Percentiles rank a stretch among this genome's conserved stretches.
Conservation (phyloP, 2,113 vertebrate genomes). For the Sisor rabdophorus region DNA sequence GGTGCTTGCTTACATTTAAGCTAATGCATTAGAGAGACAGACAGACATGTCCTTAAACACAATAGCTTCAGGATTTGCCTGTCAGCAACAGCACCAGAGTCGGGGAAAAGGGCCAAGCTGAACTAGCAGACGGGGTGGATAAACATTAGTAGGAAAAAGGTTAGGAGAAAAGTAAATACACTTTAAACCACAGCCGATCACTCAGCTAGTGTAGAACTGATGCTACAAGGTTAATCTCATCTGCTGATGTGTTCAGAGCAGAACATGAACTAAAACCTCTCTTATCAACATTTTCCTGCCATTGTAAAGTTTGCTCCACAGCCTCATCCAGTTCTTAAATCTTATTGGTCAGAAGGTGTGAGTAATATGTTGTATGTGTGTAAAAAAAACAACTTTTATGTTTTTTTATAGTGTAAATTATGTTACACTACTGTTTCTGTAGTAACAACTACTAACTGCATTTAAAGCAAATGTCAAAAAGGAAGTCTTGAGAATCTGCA, state of each 20-base stretch:
- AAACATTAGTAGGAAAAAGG: conserved; percentile 32
- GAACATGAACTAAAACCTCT: neutral
- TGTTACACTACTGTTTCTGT: neutral
- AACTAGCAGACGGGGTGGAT: conserved; percentile 32
- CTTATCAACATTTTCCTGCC: neutral
- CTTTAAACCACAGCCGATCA: conserved; percentile 1
- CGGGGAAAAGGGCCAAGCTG: conserved; percentile 29
- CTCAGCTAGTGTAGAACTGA: neutral
- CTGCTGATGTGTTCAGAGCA: neutral
- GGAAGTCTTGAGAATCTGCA: neutral
- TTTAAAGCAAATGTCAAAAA: neutral
- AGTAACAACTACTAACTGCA: neutral
- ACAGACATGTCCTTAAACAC: conserved; percentile 34
- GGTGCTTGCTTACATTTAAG: conserved; percentile 21
- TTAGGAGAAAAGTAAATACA: conserved; percentile 32
- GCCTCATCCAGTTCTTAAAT: neutral
- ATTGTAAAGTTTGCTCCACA: neutral
- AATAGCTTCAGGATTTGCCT: conserved; percentile 33
- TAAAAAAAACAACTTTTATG: neutral
- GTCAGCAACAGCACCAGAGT: conserved; percentile 3
- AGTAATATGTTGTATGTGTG: neutral
- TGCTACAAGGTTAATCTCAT: neutral
- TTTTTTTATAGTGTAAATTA: no score
- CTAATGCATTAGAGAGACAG: conserved; percentile 28
- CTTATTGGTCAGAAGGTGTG: neutral